Conservation (phyloP, 2,797 vertebrate genomes). For the Microctenopoma stevenorrisi region DNA sequence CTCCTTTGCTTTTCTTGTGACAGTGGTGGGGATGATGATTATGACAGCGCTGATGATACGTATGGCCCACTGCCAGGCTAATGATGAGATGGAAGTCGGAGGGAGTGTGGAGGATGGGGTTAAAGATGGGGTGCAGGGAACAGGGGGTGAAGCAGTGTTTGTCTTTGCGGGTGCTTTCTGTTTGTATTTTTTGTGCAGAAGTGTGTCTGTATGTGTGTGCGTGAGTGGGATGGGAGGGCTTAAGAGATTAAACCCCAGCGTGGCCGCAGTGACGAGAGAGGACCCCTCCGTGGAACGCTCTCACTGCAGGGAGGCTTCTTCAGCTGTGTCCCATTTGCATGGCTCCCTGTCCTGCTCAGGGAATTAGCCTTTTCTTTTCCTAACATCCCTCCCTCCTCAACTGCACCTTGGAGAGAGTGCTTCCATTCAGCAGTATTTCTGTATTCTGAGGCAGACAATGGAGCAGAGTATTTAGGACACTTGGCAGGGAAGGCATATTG, state of each 20-base stretch:
- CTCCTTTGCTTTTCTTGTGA: conserved; percentile 14
- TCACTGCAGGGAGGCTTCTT: conserved; percentile 72
- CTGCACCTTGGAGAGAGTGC: conserved; percentile 60
- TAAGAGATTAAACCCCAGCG: conserved; percentile 78
- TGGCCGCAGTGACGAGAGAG: conserved; percentile 47
- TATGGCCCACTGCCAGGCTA: conserved; percentile 45
- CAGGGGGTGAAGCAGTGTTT: conserved; percentile 14
- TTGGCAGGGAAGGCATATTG: conserved; percentile 69
- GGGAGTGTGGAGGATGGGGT: conserved; percentile 8
- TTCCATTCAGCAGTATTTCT: conserved; percentile 61
- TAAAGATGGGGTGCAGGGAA: conserved; percentile 32
- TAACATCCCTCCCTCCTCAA: conserved; percentile 55
- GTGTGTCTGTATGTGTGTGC: conserved; percentile 19
- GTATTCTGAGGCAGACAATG: conserved; percentile 76
- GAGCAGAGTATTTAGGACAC: conserved; percentile 79
- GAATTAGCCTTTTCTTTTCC: conserved; percentile 74
- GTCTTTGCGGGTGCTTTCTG: conserved; percentile 13
- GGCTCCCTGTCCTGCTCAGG: conserved; percentile 70
- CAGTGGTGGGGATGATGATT: conserved; percentile 22
- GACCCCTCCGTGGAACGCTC: conserved; percentile 62
- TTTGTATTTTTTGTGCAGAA: conserved; percentile 26
- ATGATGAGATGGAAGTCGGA: conserved; percentile 32
- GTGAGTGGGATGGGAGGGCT: conserved; percentile 48
- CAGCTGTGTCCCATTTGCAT: conserved; percentile 71
- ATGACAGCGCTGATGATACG: conserved; percentile 43